Evolutionary conservation across 2,797 vertebrate genomes (phyloP), one percentile per base, ranked within the genome.

Genomic region (Eulemur rubriventer): DNA sequence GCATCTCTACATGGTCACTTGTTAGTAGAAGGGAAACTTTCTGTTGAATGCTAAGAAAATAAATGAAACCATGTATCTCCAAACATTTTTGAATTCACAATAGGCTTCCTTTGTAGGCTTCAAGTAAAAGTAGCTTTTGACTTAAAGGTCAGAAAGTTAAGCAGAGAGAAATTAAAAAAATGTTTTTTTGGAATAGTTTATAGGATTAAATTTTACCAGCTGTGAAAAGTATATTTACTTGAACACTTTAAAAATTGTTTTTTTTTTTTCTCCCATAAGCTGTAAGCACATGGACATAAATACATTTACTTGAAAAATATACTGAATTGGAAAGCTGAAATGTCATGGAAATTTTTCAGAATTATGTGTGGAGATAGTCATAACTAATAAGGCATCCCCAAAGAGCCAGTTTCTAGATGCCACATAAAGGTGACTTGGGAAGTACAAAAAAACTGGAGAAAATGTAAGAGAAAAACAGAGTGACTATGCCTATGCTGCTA

Each of bases 101-200:
- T 92, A 85, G 12, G 0, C 6, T 63, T 85, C 16, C 11, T 89
- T 82, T 41, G 35, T 18, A 48, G 16, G 0, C 22, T 90, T 83
- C 10, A 55, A 79, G 20, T 82, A 59, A 76, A 72, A 22, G 2
- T 41, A 65, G 26, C 0, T 9, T 76, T 85, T 95, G 48, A 73
- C 28, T 90, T 92, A 90, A 88, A 95, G 20, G 10, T 94, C 46
- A 93, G n/a, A 92, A 75, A 75, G 41, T 88, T 89, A 85, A 85
- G n/a, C 46, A 70, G 30, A 79, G 4, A 41, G 1, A 89, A 72
- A 46, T 69, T 78, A 22, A 76, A 61, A 61, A 75, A 85, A 9
- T 26, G 7, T 7, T 52, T 72, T 78, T 78, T 46, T 78, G 38
- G 16, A 82, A 26, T n/a, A 28, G 46, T 83, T 43, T 85, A 79